A percentile compares a stretch with the other conserved stretches of the same genome.
Conservation (phyloP, 2,113 vertebrate species). For the Shinisaurus crocodilurus region DNA sequence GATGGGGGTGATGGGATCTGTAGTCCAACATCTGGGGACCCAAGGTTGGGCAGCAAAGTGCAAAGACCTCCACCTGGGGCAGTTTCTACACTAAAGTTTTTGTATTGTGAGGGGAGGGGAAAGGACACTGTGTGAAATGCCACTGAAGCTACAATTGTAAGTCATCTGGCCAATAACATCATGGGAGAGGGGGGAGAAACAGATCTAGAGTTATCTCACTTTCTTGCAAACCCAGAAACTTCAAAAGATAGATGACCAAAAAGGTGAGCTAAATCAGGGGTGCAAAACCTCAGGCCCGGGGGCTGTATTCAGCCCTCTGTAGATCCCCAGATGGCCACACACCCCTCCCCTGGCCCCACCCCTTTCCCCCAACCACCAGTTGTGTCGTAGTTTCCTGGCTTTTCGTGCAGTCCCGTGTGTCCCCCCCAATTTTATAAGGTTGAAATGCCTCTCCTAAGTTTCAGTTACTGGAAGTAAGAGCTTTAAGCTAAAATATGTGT, state of each 20-base stretch:
- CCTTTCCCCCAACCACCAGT: too few relatives aligned
- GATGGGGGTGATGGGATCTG: not conserved
- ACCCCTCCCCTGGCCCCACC: too few relatives aligned
- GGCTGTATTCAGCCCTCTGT: too few relatives aligned
- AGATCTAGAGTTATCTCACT: not conserved
- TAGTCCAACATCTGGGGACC: not conserved
- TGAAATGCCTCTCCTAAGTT: too few relatives aligned
- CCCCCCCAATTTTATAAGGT: too few relatives aligned
- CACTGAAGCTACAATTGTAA: not conserved
- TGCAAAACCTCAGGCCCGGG: too few relatives aligned
- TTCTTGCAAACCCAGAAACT: not conserved
- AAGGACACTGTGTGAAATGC: not conserved
- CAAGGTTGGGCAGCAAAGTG: not conserved
- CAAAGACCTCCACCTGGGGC: not conserved
- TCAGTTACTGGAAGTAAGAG: too few relatives aligned
- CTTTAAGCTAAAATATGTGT: too few relatives aligned
- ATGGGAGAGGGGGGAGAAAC: not conserved
- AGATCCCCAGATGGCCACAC: too few relatives aligned
- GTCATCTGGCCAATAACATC: not conserved
- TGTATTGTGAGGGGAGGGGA: not conserved
- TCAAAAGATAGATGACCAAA: not conserved
- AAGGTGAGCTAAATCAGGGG: not conserved
- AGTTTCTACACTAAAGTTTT: not conserved
- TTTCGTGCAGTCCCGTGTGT: too few relatives aligned
- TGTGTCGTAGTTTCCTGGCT: too few relatives aligned